Base-by-base conservation (phyloP, 2,888 invertebrate species). In the Camptogramma bilineatum region DNA sequence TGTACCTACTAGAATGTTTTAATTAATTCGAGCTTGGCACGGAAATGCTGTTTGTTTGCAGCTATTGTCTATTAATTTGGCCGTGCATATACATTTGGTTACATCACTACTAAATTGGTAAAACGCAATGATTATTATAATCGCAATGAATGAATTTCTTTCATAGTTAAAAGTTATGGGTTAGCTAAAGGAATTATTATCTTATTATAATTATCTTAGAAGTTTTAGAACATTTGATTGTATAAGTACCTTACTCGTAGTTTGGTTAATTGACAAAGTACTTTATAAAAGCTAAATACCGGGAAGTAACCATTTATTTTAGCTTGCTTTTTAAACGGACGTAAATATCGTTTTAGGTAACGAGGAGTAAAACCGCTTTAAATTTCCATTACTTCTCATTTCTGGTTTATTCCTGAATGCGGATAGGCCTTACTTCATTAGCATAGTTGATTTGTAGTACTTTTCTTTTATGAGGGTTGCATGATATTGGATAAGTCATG, bases 361-460 rank as follows among this genome's bases (percentile, higher is more conserved):
- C 39, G 52, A 16, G 1, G 13, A 31, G 28, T 39, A 51, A 19
- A 62, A 18, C 34, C 62, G 52, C 39, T 57, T 57, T 57, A 57
- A 62, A 62, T 57, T 48, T 47, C 17, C 56, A 62, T 62, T 42
- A 57, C 42, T 62, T 18, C 39, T 52, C 18, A 57, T 57, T 57
- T 47, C 16, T 42, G n/a, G 39, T 21, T 13, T 42, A 31, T 10
- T 42, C n/a, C 39, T 52, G 17, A 56, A 57, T 42, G 3, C 28
- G 52, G 44, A 63, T 63, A 50, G 39, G 53, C 48, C 19, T 53
- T 57, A 16, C 10, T 24, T 48, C 54, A 57, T 62, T 62, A 51
- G 52, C 24, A 56, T 34, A 7, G 52, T 39, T 62, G 13, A 17
- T 47, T 62, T 62, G 46, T 48, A 19, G 19, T 48, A 21, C 13